Evolutionary conservation across 2,888 invertebrate genomes (phyloP), one percentile per base, ranked within the genome.

Genomic region (Troilus luridus): DNA sequence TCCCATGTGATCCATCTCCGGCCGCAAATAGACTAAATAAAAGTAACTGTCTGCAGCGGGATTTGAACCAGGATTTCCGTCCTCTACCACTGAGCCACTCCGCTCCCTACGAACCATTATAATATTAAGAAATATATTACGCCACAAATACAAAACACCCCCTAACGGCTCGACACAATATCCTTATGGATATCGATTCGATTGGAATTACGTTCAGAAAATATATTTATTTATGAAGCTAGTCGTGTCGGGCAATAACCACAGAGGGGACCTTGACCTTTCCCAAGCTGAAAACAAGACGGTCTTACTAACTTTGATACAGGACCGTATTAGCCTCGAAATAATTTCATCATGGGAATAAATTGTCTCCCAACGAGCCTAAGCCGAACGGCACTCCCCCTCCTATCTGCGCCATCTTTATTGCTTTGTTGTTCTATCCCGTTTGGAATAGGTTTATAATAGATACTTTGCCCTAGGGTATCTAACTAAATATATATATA

Each of bases 241-340:
- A 5, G 14, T 9, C 41, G 19, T 19, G 17, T 19, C 17, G 72
- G 72, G 24, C 27, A 41, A 77, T 77, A 24, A n/a, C 12, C 0
- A 24, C 6, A 24, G 12, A 6, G 27, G 11, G 19, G 19, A 27
- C 72, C 72, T 21, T 85, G 85, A 19, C 85, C 85, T 85, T 85
- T 21, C 9, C 56, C 56, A 12, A 41, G 85, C 14, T 56, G n/a
- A 85, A 85, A 85, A 85, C 72, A 85, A 85, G 85, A 56, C n/a
- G 67, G 67, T 67, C 67, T 58, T 0, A n/a, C 85, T 58, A 85
- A 85, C 85, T 85, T 85, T 85, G 85, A 85, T 85, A 85, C n/a
- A 85, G 85, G 56, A 12, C n/a, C 85, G 56, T 54, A 85, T 85
- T 85, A 85, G n/a, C 85, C 85, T 56, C 85, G 56, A 85, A 85